Base-by-base conservation (phyloP, 1,140 invertebrate species). In the Pogonognathellus flavescens region DNA sequence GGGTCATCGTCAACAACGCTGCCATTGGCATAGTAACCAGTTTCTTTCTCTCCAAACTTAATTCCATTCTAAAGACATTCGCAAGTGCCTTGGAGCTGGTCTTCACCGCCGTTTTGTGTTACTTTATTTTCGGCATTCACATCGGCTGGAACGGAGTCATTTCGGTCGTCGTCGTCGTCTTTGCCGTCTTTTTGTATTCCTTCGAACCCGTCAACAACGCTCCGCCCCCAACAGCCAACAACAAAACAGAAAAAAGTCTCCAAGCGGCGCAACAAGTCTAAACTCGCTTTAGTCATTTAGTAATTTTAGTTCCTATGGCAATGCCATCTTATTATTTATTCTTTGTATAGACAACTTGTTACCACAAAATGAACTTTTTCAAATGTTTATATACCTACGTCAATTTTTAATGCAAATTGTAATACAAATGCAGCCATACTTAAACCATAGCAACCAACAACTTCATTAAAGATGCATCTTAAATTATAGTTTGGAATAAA, bases 1-100 rank as follows among this genome's bases (percentile, higher is more conserved):
- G 70, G 18, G 80, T 81, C 20, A 95, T 97, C 89, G 89, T 97
- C 0, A 99, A 98, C 90, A 98, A 96, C 92, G 95, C 97, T 1
- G 93, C 95, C 1, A 95, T 97, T 83, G 97, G 97, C 25, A 97
- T 99, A 88, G 95, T 97, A 0, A 98, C 97, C 0, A 97, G 96
- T 90, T 95, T 98, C 89, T 98, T 99, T 89, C 92, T 99, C 1
- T 96, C 96, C 89, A 96, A 94, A 86, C 92, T 99, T 83, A 99
- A 99, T 91, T 99, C 97, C 10, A 98, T 99, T 89, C 91, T 99
- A 60, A 99, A 99, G 92, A 98, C 96, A 10, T 99, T 98, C 92
- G 97, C 97, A 1, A 97, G 96, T 92, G 97, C 97, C 50, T 92
- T 99, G 86, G 97, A 99, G 91, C 91, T 99, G 14, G 92, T 98